Evolutionary conservation across 2,888 invertebrate genomes (phyloP), one percentile per base, ranked within the genome.

Genomic region (Coenonympha arcania): DNA sequence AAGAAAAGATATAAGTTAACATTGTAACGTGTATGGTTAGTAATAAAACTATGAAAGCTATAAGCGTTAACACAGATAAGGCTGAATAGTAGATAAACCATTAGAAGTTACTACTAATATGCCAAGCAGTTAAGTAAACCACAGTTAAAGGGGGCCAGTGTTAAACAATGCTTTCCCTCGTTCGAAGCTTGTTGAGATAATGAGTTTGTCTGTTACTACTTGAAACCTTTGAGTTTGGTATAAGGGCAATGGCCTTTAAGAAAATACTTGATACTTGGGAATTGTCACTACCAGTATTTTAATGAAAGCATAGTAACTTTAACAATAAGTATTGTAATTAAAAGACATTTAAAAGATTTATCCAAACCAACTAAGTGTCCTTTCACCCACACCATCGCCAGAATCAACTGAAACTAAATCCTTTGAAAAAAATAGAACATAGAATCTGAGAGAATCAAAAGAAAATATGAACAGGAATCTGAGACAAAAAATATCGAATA

Each of bases 141-240:
- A 43, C 37, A 41, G 33, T 46, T 53, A 30, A 44, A 49, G 50
- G 48, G 28, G 34, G 46, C 43, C 48, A 50, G 54, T 56, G 50
- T 56, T 56, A 52, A 59, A 58, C 55, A 58, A 60, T 51, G 56
- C 51, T 58, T 55, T 57, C 43, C 52, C 50, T 58, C 48, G 37
- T 57, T 57, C 52, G 34, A 44, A 16, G 33, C 40, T 42, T 46
- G 39, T 48, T 44, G 39, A 56, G 60, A 58, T 63, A 61, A 62
- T 39, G 39, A 39, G 55, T 47, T 36, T 49, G 48, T n/a, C 49
- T 54, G 48, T 52, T 50, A 48, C 50, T 50, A 54, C 51, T 54
- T 50, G 31, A 45, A 55, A 50, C 36, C 20, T 30, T 30, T 59
- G 63, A 59, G n/a, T n/a, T n/a, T n/a, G 61, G 40, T 55, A 33